A percentile compares a stretch with the other conserved stretches of the same genome.
phyloP scores from a whole-genome alignment of 2,888 invertebrate species.

The Epistrophe grossulariae region DNA sequence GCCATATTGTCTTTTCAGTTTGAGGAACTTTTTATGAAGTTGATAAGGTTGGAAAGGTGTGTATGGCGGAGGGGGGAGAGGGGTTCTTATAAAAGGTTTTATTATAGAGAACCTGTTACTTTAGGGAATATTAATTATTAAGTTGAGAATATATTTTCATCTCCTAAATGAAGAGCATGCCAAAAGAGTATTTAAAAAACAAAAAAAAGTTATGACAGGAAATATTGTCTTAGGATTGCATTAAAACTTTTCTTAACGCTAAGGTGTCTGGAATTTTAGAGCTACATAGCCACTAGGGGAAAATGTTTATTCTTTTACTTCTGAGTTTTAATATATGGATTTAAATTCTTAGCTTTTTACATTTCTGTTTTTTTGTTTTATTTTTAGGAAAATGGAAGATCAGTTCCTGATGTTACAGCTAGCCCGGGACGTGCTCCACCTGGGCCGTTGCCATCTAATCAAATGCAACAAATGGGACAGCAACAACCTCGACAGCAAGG shows the following conservation, averaged over 20 bases:
- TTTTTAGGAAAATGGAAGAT: conserved; percentile 93
- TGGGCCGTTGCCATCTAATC: conserved; percentile 86
- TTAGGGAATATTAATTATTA: conserved; percentile 32
- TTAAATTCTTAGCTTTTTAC: neutral
- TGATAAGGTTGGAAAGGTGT: neutral
- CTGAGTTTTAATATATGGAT: neutral
- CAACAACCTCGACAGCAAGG: conserved; percentile 83
- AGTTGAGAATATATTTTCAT: conserved; percentile 28
- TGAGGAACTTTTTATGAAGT: neutral
- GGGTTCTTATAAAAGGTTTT: conserved; percentile 33
- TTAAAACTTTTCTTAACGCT: conserved; percentile 32
- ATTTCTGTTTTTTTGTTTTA: conserved; percentile 17
- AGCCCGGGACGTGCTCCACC: conserved; percentile 93
- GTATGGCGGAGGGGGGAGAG: neutral
- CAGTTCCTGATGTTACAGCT: conserved; percentile 95
- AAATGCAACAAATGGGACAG: conserved; percentile 84
- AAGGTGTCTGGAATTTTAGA: neutral
- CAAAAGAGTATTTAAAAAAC: neutral
- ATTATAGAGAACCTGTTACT: conserved; percentile 52
- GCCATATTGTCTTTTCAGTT: conserved; percentile 43
- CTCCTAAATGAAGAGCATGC: neutral
- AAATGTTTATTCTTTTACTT: neutral
- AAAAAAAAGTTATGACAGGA: conserved; percentile 14
- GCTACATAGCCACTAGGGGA: neutral
- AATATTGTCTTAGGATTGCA: conserved; percentile 36